Conservation (phyloP, 2,888 invertebrate species). For the Masnerella sp. region DNA sequence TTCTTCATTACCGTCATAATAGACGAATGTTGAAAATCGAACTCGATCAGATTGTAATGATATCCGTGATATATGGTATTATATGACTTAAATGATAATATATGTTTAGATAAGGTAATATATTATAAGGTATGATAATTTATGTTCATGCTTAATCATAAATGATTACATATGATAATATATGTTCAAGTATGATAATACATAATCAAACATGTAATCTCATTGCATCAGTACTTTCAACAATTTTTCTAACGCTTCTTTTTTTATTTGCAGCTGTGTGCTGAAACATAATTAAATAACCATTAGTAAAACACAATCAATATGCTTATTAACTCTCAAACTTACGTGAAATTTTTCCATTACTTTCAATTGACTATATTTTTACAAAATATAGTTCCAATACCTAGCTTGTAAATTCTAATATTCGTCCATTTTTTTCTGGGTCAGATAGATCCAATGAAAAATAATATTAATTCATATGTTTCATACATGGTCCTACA, state of each 20-base stretch:
- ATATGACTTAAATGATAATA: conserved; percentile 35
- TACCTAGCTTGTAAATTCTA: too few species aligned
- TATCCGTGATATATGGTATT: conserved; percentile 19
- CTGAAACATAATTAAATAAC: conserved; percentile 32
- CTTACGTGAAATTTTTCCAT: too few species aligned
- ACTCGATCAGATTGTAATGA: conserved; percentile 9
- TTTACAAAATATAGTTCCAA: too few species aligned
- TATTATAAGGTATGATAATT: conserved; percentile 47
- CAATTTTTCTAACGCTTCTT: conserved; percentile 44
- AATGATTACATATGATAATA: conserved; percentile 47
- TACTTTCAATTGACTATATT: too few species aligned
- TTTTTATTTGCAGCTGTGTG: conserved; percentile 26
- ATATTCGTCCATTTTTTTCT: too few species aligned
- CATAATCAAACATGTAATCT: conserved; percentile 44
- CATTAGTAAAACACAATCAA: conserved; percentile 34
- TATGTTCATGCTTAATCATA: conserved; percentile 48
- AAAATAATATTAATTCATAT: too few species aligned
- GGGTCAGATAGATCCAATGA: too few species aligned
- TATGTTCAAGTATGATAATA: conserved; percentile 45
- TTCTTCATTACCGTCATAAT: background rate
- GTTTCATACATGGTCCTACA: too few species aligned
- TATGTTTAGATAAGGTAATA: conserved; percentile 38
- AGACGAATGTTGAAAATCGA: conserved; percentile 4
- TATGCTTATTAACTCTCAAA: too few species aligned
- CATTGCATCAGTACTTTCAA: conserved; percentile 36